Percentiles rank a stretch among this genome's conserved stretches.
Evolutionary conservation across 1,140 invertebrate genomes (phyloP).

Genomic region (Choristoneura fumiferana): DNA sequence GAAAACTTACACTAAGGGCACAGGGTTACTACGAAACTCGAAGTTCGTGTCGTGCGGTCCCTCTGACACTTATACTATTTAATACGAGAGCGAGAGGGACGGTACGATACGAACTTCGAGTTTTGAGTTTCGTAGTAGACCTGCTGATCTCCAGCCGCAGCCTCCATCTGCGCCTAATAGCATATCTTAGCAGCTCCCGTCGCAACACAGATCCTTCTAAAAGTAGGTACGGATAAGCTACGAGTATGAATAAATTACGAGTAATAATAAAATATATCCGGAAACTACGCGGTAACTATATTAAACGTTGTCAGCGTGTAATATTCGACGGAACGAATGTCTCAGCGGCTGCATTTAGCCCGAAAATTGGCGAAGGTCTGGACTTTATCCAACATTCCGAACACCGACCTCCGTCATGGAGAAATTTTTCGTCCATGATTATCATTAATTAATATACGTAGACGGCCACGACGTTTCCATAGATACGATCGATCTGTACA

Average conservation of each 20-base stretch:
- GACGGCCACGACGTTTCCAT: too few relatives aligned
- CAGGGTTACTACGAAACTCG: too few relatives aligned
- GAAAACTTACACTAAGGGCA: too few relatives aligned
- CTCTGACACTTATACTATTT: too few relatives aligned
- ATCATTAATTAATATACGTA: slow-evolving; percentile 1
- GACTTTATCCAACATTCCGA: slow-evolving; percentile 47
- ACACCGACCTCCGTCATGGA: slow-evolving; percentile 11
- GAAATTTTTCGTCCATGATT: slow-evolving; percentile 10
- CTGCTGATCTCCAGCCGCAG: too few relatives aligned
- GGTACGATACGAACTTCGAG: too few relatives aligned
- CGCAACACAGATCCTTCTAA: neutral
- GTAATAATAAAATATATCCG: slow-evolving; percentile 4
- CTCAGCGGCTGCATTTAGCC: slow-evolving; percentile 32
- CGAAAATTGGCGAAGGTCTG: slow-evolving; percentile 37
- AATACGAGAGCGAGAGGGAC: too few relatives aligned
- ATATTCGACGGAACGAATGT: neutral
- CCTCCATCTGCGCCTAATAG: slow-evolving; percentile 18
- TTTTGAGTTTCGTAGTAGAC: too few relatives aligned
- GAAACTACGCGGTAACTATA: slow-evolving; percentile 16
- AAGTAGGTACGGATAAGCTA: neutral
- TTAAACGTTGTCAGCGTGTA: slow-evolving; percentile 5
- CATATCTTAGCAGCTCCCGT: neutral
- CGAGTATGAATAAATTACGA: slow-evolving; percentile 12
- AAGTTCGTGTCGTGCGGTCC: too few relatives aligned
- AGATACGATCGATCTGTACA: too few relatives aligned